Percentiles rank a stretch among this genome's conserved stretches.
Conservation (phyloP, 2,888 invertebrate genomes). For the Apamea sordens region DNA sequence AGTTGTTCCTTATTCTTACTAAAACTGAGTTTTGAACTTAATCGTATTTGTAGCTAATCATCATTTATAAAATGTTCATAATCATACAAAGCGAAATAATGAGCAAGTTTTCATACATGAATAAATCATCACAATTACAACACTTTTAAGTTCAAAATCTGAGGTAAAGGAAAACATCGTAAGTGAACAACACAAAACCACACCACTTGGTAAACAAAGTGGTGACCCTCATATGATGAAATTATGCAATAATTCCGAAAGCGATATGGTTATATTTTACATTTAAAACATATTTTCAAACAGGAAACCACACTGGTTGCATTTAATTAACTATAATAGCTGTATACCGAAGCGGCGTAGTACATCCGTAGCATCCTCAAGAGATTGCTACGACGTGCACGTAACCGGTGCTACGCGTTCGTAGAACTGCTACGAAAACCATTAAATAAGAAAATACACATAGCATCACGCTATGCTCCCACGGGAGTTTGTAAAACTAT, state of each 20-base stretch:
- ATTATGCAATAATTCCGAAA: neutral
- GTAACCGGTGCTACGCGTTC: conserved; percentile 50
- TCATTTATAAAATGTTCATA: neutral
- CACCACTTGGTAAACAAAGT: neutral
- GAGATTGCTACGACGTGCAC: conserved; percentile 58
- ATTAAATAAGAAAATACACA: conserved; percentile 33
- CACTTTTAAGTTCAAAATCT: too few relatives aligned
- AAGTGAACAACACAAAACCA: neutral
- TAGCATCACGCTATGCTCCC: neutral
- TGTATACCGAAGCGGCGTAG: conserved; percentile 48
- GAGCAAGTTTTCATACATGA: neutral
- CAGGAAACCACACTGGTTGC: conserved; percentile 34
- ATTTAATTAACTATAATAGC: conserved; percentile 46
- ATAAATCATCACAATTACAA: neutral
- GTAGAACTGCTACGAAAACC: conserved; percentile 52
- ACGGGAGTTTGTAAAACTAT: conserved; percentile 4
- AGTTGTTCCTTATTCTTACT: too few relatives aligned
- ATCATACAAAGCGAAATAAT: neutral
- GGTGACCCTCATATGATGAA: too few relatives aligned
- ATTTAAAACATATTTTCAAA: conserved; percentile 3
- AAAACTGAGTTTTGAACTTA: neutral
- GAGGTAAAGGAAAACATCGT: neutral
- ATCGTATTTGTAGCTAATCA: neutral
- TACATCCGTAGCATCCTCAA: conserved; percentile 53
- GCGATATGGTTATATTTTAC: neutral